Base-by-base conservation (phyloP, 2,888 invertebrate species). In the Sclerodermus sp. region DNA sequence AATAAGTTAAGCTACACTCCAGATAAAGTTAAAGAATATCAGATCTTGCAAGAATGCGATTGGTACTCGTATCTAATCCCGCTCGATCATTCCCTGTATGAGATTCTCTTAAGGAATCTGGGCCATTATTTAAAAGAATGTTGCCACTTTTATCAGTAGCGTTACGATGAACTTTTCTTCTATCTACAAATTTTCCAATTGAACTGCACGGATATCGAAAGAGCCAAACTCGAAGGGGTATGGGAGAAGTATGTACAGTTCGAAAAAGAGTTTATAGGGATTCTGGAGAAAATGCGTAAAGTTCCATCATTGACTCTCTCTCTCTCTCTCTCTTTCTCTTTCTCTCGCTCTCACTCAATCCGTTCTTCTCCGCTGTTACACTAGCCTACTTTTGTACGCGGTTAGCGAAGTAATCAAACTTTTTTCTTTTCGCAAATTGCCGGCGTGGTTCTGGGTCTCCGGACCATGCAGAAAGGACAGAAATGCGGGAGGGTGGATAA, bases 331-430 rank as follows among this genome's bases (percentile, higher is more conserved):
- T 49, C 36, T 38, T 41, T 30, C n/a, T 12, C 1, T 23, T 23
- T 23, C 16, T 29, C 32, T 49, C 36, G 43, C 45, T 30, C n/a
- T 12, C 12, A 6, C 10, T 34, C 34, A 14, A 34, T 34, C n/a
- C 10, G 34, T 34, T 12, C 34, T 10, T 14, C 34, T 14, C 12
- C 12, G 34, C 29, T 42, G 50, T 58, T 55, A 58, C 51, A 57
- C 45, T 57, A 53, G 54, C 55, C 60, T 45, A 58, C 50, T 58
- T 55, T 44, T 42, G 42, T 45, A 15, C 36, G 46, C 49, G 38
- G 34, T 42, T 36, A 29, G 42, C 46, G 47, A 62, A 60, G 55
- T 56, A 60, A 64, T 64, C 56, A 56, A 64, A 63, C 57, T 62
- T 58, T 62, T 23, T 53, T 49, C 50, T 53, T 47, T 36, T 47